Evolutionary conservation across 2,797 vertebrate genomes (phyloP), one percentile per base, ranked within the genome.

Genomic region (Pipistrellus nathusii): DNA sequence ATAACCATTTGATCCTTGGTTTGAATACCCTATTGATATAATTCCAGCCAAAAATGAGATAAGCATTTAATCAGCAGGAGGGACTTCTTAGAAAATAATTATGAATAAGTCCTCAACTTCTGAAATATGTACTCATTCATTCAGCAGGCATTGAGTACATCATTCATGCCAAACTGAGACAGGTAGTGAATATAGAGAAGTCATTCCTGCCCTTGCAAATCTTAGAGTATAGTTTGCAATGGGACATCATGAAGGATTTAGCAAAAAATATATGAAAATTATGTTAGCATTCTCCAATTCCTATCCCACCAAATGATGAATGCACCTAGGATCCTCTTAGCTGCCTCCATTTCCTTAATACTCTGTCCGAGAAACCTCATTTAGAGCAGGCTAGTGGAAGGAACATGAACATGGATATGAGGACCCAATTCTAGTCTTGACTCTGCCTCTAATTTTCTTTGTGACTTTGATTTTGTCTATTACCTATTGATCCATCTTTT

Each of bases 41-140:
- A 95, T 71, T 64, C 35, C 35, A 84, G 51, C n/a, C 89, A 68
- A 12, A 73, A 91, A 59, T 53, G 18, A 88, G 13, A 57, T n/a
- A 15, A 57, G 13, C 25, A 57, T 57, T 81, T 66, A 46, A 66
- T 91, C 38, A 87, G 23, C 5, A 90, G 25, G 66, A 30, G 7
- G 7, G 1, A 81, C 9, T 55, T 35, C 23, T 35, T 80, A 48
- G 55, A 69, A 41, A 82, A 66, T 86, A 77, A n/a, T 44, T 66
- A 1, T 53, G 35, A 87, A 71, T 66, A 35, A 71, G 10, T 27
- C 59, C 10, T 69, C 38, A 30, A n/a, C 48, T 64, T 69, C 20
- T 75, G 18, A 93, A 72, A 75, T n/a, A 71, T 64, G 27, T 41
- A 55, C 68, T 57, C 53, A 51, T n/a, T 64, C 32, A 44, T 78